phyloP scores from a whole-genome alignment of 2,888 invertebrate genomes.

The Patella caerulea region DNA sequence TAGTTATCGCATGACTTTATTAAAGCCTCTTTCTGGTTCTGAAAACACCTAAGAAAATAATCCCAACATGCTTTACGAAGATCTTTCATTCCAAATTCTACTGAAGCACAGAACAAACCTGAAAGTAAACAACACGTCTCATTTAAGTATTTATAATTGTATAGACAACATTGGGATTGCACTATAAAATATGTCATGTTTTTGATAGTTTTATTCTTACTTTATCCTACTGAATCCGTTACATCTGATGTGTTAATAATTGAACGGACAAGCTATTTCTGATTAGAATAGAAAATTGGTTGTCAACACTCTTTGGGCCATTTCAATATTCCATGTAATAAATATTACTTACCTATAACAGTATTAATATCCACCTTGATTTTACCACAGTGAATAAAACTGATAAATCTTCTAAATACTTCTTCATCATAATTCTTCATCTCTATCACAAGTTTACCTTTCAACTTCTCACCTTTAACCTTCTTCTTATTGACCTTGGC shows the following conservation, averaged over 20 bases:
- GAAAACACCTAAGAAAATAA: not conserved
- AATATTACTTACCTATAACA: not conserved
- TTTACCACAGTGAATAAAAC: conserved; percentile 13
- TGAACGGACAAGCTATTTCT: too few relatives aligned
- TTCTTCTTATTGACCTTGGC: not conserved
- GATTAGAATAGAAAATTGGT: too few relatives aligned
- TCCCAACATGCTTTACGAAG: not conserved
- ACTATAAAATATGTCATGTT: too few relatives aligned
- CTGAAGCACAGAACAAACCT: not conserved
- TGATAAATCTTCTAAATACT: conserved; percentile 6
- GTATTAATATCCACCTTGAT: not conserved
- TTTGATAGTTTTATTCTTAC: too few relatives aligned
- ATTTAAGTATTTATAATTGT: too few relatives aligned
- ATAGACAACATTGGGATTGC: too few relatives aligned
- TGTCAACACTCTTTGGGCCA: too few relatives aligned
- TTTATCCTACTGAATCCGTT: too few relatives aligned
- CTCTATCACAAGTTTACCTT: conserved; percentile 5
- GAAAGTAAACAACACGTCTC: not conserved
- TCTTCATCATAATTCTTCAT: conserved; percentile 6
- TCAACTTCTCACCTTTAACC: conserved; percentile 2
- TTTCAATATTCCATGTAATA: not conserved
- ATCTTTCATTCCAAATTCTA: conserved; percentile 7
- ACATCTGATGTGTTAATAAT: too few relatives aligned
- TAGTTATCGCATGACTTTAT: not conserved
- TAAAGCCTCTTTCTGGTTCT: not conserved